Evolutionary conservation across 1,140 invertebrate species (phyloP).

Genomic region (Coenobita brevimanus): DNA sequence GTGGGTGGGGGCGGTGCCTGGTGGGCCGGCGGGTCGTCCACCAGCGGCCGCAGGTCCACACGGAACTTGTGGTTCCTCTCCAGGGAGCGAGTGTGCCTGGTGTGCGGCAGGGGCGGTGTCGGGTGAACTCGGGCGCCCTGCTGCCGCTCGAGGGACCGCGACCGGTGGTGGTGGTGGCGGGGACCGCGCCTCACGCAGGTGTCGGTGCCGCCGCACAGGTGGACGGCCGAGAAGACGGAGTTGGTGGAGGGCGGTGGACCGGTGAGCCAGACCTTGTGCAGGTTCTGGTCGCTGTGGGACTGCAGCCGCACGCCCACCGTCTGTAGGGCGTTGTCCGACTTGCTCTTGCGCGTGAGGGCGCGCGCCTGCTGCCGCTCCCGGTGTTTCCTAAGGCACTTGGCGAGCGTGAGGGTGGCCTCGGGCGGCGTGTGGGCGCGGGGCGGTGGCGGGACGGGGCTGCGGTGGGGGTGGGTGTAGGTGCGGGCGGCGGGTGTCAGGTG

Average conservation of each 20-base stretch:
- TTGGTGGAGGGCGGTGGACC: slow-evolving; percentile 58
- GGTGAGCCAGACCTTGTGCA: slow-evolving; percentile 69
- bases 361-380: slow-evolving; percentile 66
- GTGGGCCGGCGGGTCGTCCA: slow-evolving; percentile 58
- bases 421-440: slow-evolving; percentile 49
- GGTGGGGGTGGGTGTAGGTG: slow-evolving; percentile 71
- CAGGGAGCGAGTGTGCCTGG: slow-evolving; percentile 70
- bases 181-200: slow-evolving; percentile 45
- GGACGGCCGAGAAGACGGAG: slow-evolving; percentile 67
- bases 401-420: slow-evolving; percentile 62
- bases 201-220: slow-evolving; percentile 65
- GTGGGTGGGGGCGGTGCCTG: slow-evolving; percentile 52
- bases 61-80: slow-evolving; percentile 71
- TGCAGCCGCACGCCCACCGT: slow-evolving; percentile 70
- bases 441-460: slow-evolving; percentile 67
- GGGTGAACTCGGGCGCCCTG: slow-evolving; percentile 41
- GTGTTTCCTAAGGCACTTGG: slow-evolving; percentile 70
- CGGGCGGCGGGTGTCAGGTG: slow-evolving; percentile 71
- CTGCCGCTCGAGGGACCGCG: slow-evolving; percentile 45
- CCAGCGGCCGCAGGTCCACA: slow-evolving; percentile 59
- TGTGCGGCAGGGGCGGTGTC: slow-evolving; percentile 46
- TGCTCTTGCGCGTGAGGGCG: slow-evolving; percentile 71
- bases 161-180: slow-evolving; percentile 57
- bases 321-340: slow-evolving; percentile 73
- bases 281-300: slow-evolving; percentile 67